Percentiles rank a stretch among this genome's conserved stretches.
Evolutionary conservation across 2,113 vertebrate genomes (phyloP).

Genomic region (Lycocorax pyrrhopterus): DNA sequence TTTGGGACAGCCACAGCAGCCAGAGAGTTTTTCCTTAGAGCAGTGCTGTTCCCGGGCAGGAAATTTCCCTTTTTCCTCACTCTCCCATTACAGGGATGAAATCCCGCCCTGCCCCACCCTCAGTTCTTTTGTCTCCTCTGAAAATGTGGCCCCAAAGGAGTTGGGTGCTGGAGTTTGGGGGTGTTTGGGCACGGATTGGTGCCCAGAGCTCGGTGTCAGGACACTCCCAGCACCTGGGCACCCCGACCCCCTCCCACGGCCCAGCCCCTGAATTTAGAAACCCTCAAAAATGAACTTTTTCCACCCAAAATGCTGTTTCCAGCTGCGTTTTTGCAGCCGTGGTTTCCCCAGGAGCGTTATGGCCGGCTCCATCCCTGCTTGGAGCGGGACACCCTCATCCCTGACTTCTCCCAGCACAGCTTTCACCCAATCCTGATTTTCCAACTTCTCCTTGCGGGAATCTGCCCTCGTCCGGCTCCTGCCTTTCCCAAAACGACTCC

Average conservation of each 20-base stretch:
- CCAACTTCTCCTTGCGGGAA: neutral
- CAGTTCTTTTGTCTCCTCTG: neutral
- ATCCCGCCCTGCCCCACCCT: neutral
- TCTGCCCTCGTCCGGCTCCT: neutral
- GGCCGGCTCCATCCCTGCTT: neutral
- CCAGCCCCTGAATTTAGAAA: neutral
- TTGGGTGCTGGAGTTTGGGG: neutral
- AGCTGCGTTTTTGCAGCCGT: neutral
- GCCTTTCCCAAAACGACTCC: neutral
- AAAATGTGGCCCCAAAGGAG: neutral
- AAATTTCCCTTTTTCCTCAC: neutral
- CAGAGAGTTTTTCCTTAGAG: neutral
- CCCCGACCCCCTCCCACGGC: neutral
- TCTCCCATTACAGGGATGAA: neutral
- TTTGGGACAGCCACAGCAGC: rapidly evolving
- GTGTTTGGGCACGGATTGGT: rapidly evolving
- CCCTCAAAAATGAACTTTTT: neutral
- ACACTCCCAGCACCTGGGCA: neutral
- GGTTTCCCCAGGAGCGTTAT: rapidly evolving
- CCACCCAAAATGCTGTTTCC: neutral
- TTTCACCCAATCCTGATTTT: neutral
- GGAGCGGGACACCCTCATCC: rapidly evolving
- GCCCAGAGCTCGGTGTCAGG: neutral
- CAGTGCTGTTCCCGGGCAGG: neutral
- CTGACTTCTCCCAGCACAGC: neutral